These are phyloP conservation scores for Leptinotarsa haldemani DNA, from an alignment of 2,888 invertebrate species.

Conservation along the genomic window DNA sequence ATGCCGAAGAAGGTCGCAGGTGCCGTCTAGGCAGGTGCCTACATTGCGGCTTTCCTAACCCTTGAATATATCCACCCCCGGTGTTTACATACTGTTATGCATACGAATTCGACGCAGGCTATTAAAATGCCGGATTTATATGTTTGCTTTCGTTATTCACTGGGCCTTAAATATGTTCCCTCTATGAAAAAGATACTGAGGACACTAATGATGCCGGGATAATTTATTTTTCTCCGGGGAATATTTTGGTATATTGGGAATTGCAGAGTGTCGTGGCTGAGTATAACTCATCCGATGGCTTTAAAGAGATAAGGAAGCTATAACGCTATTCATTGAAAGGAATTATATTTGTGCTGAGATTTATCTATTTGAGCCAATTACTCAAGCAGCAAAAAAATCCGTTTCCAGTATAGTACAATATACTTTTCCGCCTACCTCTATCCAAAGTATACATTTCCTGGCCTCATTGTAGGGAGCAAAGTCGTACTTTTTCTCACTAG, in stretches of 20 bases:
- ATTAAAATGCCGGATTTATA: slow-evolving; percentile 45
- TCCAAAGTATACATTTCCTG: too few relatives aligned
- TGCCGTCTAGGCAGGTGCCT: slow-evolving; percentile 17
- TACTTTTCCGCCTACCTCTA: too few relatives aligned
- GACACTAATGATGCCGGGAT: slow-evolving; percentile 23
- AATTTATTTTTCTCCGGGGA: slow-evolving; percentile 23
- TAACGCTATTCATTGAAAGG: too few relatives aligned
- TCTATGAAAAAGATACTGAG: slow-evolving; percentile 7
- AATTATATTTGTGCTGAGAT: too few relatives aligned
- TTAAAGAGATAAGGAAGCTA: too few relatives aligned
- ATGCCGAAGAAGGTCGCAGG: neutral
- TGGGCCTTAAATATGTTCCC: slow-evolving; percentile 16
- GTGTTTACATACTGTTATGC: slow-evolving; percentile 44
- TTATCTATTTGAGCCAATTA: too few relatives aligned
- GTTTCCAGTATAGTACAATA: too few relatives aligned
- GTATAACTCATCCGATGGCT: too few relatives aligned
- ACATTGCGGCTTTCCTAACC: slow-evolving; percentile 30
- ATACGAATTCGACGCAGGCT: slow-evolving; percentile 39
- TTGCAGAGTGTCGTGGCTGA: neutral
- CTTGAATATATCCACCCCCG: slow-evolving; percentile 28
- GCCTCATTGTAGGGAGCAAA: too few relatives aligned
- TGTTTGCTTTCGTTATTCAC: slow-evolving; percentile 44
- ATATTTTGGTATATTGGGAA: neutral
- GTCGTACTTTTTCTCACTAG: too few relatives aligned
- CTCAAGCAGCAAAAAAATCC: too few relatives aligned